Conservation (phyloP, 2,797 vertebrate species). For the Hypotaenidia philippensis region DNA sequence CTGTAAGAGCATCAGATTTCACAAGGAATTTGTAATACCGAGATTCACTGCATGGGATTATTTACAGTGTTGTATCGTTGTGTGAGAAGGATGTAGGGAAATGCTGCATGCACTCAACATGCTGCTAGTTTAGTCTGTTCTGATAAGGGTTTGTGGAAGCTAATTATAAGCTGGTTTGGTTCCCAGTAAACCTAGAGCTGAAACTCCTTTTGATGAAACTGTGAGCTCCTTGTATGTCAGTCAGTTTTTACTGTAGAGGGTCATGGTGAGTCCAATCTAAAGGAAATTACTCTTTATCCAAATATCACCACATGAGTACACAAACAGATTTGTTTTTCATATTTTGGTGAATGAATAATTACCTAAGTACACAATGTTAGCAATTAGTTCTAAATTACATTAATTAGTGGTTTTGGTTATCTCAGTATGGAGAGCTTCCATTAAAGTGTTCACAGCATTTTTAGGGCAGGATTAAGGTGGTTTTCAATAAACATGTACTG, state of each 20-base stretch:
- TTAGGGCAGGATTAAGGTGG: not conserved
- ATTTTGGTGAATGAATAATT: constrained; percentile 18
- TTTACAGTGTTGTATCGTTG: not conserved
- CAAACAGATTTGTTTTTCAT: not conserved
- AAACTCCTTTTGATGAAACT: not conserved
- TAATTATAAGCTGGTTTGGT: not conserved
- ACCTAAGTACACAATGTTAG: not conserved
- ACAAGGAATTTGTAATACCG: constrained; percentile 32
- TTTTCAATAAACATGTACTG: not conserved
- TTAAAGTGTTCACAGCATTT: not conserved
- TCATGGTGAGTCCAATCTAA: not conserved
- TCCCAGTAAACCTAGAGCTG: not conserved
- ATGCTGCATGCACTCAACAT: not conserved
- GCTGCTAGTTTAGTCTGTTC: not conserved
- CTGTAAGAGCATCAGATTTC: constrained; percentile 52
- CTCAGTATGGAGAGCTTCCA: not conserved
- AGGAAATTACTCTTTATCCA: constrained; percentile 2
- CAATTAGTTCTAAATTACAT: constrained; percentile 1
- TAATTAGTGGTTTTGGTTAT: constrained; percentile 28
- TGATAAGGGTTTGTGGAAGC: not conserved
- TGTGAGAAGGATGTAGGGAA: not conserved
- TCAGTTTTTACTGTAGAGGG: not conserved
- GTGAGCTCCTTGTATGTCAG: not conserved
- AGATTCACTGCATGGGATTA: not conserved
- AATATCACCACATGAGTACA: not conserved